Conservation (phyloP, 1,140 invertebrate species). For the Sweltsa coloradensis region DNA sequence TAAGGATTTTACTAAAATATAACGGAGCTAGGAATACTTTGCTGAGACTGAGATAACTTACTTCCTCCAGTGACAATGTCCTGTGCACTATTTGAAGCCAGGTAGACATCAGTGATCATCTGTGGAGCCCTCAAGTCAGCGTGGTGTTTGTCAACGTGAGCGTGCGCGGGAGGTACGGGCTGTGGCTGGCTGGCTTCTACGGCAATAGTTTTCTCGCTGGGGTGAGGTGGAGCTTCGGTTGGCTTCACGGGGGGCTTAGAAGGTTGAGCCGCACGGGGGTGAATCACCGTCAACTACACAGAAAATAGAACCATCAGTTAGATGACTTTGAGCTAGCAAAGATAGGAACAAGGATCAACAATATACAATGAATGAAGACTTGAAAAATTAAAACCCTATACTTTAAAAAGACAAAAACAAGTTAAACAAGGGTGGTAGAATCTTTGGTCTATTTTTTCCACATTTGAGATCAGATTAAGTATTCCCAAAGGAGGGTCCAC, state of each 20-base stretch:
- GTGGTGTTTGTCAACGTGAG: slow-evolving; percentile 44
- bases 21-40: not conserved
- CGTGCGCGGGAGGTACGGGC: slow-evolving; percentile 36
- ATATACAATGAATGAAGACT: too few species aligned
- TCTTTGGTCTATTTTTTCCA: too few species aligned
- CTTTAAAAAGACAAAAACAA: too few species aligned
- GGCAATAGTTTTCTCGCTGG: not conserved
- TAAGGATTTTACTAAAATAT: not conserved
- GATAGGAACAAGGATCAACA: too few species aligned
- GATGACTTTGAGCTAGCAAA: too few species aligned
- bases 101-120: slow-evolving; percentile 28
- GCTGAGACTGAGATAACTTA: too few species aligned
- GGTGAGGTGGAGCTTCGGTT: not conserved
- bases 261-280: slow-evolving; percentile 43
- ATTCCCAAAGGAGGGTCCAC: too few species aligned
- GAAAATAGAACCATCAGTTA: not conserved
- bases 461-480: too few species aligned
- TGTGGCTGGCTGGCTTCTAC: slow-evolving; percentile 15
- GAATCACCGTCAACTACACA: slow-evolving; percentile 52
- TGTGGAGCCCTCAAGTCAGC: slow-evolving; percentile 41
- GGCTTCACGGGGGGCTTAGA: not conserved
- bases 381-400: too few species aligned
- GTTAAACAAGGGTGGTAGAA: too few species aligned
- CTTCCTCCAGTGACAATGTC: slow-evolving; percentile 24
- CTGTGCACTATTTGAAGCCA: slow-evolving; percentile 22